A percentile compares a stretch with the other conserved stretches of the same genome.
Evolutionary conservation across 2,797 vertebrate genomes (phyloP).

Genomic region (Malacoctenus gilli): DNA sequence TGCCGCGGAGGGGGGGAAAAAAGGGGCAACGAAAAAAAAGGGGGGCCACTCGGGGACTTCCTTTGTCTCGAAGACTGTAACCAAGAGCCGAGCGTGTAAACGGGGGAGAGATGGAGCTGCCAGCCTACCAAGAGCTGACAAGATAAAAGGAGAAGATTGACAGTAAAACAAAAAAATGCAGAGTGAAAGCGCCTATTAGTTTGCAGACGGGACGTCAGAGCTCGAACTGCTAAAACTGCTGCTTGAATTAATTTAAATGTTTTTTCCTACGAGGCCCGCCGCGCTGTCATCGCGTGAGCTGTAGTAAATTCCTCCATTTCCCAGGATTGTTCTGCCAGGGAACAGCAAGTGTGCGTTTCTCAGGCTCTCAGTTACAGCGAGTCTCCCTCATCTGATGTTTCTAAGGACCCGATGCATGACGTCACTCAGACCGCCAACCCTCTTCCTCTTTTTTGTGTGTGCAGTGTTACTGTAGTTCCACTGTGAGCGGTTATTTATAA

Average conservation of each 20-base stretch:
- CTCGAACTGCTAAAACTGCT: constrained; percentile 36
- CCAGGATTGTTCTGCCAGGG: constrained; percentile 75
- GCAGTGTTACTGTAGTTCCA: constrained; percentile 22
- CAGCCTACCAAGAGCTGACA: constrained; percentile 16
- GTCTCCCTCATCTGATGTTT: constrained; percentile 41
- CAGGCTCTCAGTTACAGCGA: constrained; percentile 44
- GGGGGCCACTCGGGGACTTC: constrained; percentile 57
- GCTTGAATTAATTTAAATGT: constrained; percentile 19
- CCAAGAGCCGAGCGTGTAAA: constrained; percentile 41
- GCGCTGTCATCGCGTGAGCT: constrained; percentile 50
- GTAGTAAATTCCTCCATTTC: constrained; percentile 63
- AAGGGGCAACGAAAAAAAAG: constrained; percentile 28
- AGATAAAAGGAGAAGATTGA: constrained; percentile 12
- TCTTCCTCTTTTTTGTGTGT: constrained; percentile 8
- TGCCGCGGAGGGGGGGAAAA: background rate
- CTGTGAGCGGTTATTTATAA: constrained; percentile 36
- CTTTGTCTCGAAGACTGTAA: constrained; percentile 74
- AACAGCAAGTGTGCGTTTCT: constrained; percentile 62
- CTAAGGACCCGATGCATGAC: constrained; percentile 40
- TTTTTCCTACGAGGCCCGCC: constrained; percentile 19
- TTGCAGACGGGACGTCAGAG: constrained; percentile 7
- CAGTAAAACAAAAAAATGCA: background rate
- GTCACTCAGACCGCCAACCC: constrained; percentile 49
- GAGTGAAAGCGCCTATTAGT: constrained; percentile 17
- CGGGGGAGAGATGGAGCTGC: constrained; percentile 6